A percentile compares a stretch with the other conserved stretches of the same genome.
These are phyloP conservation scores for Leptoteleia sp. DNA, from an alignment of 1,140 invertebrate species.

Conservation along the genomic window DNA sequence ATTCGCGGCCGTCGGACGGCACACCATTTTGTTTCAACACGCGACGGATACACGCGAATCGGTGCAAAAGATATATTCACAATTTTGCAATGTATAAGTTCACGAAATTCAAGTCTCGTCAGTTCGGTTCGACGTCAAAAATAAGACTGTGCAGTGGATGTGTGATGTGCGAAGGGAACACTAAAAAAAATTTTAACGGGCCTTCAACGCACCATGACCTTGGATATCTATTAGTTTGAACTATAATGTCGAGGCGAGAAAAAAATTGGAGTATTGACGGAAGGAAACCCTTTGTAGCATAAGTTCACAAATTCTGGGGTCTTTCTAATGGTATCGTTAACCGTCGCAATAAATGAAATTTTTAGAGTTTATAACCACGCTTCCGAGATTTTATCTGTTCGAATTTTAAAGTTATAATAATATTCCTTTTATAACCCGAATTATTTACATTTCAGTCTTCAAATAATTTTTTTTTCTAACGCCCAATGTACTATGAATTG, in stretches of 20 bases:
- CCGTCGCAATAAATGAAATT: constrained; percentile 49
- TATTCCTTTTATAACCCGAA: constrained; percentile 24
- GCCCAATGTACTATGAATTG: too few species aligned
- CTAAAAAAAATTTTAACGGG: constrained; percentile 58
- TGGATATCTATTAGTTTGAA: constrained; percentile 73
- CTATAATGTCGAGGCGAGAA: constrained; percentile 65
- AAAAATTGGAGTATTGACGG: constrained; percentile 81
- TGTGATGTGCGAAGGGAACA: constrained; percentile 38
- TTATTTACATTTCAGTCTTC: constrained; percentile 11
- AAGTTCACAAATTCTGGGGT: constrained; percentile 46
- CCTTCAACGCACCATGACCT: constrained; percentile 70
- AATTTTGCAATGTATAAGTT: constrained; percentile 13
- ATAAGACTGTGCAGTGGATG: constrained; percentile 68
- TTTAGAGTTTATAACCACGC: constrained; percentile 39
- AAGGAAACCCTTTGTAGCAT: constrained; percentile 71
- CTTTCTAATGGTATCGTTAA: constrained; percentile 51
- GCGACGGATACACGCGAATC: constrained; percentile 44
- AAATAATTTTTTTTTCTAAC: constrained; percentile 8
- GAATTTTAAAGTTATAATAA: constrained; percentile 41
- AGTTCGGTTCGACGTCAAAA: constrained; percentile 62
- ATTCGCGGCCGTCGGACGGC: constrained; percentile 28
- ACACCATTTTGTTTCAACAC: background rate
- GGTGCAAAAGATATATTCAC: background rate
- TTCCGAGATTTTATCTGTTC: constrained; percentile 46
- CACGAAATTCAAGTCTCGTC: constrained; percentile 48